Conservation (phyloP, 1,140 invertebrate species). For the Acromyrmex charruanus region DNA sequence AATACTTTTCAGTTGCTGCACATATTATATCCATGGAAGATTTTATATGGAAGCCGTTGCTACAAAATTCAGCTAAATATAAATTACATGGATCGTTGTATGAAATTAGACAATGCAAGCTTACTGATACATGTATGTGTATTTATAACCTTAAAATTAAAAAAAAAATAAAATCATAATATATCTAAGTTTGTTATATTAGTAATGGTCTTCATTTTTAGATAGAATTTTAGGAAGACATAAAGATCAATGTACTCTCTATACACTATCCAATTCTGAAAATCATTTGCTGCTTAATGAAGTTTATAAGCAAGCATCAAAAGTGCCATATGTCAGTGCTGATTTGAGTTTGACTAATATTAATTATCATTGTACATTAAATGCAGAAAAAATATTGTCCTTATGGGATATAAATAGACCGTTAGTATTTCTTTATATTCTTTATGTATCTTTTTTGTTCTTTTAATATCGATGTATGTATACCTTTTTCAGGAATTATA, state of each 20-base stretch:
- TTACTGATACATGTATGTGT: conserved; percentile 76
- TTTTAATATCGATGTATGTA: not conserved
- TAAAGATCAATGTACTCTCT: conserved; percentile 76
- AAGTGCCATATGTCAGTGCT: conserved; percentile 72
- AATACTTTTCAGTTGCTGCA: conserved; percentile 74
- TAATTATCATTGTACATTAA: conserved; percentile 78
- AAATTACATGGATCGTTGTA: conserved; percentile 74
- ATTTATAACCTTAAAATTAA: conserved; percentile 18
- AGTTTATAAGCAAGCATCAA: conserved; percentile 70
- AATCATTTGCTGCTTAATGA: conserved; percentile 70
- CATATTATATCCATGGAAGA: conserved; percentile 67
- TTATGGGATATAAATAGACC: conserved; percentile 80
- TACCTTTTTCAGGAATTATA: conserved; percentile 65
- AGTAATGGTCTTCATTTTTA: conserved; percentile 47
- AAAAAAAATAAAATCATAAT: conserved; percentile 4
- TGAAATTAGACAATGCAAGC: conserved; percentile 74
- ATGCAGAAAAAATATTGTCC: conserved; percentile 73
- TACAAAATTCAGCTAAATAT: conserved; percentile 78
- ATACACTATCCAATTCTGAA: conserved; percentile 70
- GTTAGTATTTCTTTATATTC: conserved; percentile 68
- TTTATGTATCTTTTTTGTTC: not conserved
- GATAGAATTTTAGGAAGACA: conserved; percentile 78
- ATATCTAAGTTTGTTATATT: conserved; percentile 13
- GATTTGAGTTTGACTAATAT: conserved; percentile 75
- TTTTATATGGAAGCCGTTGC: conserved; percentile 78